These are phyloP conservation scores for Colletes latitarsis DNA, from an alignment of 1,140 invertebrate species.

Conservation along the genomic window DNA sequence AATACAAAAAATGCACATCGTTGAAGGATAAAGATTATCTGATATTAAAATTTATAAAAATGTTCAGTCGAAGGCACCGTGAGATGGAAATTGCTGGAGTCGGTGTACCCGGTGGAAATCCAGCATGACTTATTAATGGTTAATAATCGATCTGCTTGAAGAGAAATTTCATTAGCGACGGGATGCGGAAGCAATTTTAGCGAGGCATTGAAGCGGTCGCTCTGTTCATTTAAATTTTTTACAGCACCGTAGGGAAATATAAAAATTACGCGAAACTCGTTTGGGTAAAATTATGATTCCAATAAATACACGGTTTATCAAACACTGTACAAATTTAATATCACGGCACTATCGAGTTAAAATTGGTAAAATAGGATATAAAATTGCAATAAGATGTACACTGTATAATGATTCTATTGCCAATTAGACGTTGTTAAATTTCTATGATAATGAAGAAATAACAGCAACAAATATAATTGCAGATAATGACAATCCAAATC, in stretches of 20 bases:
- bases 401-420: too few relatives aligned
- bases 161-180: slow-evolving; percentile 40
- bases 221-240: slow-evolving; percentile 30
- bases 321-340: not conserved
- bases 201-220: not conserved
- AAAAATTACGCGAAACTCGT: not conserved
- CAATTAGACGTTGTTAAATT: too few relatives aligned
- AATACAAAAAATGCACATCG: too few relatives aligned
- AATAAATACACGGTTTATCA: not conserved
- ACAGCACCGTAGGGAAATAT: not conserved
- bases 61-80: not conserved
- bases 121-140: slow-evolving; percentile 38
- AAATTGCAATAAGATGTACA: too few relatives aligned
- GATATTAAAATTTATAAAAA: slow-evolving; percentile 4
- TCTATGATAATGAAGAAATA: too few relatives aligned
- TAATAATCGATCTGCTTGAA: slow-evolving; percentile 41
- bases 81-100: slow-evolving; percentile 7
- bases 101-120: not conserved
- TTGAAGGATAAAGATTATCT: too few relatives aligned
- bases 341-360: too few relatives aligned
- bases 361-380: too few relatives aligned
- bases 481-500: too few relatives aligned
- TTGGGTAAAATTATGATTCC: not conserved
- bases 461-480: too few relatives aligned
- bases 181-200: slow-evolving; percentile 22